Evolutionary conservation across 2,113 vertebrate species (phyloP).

Genomic region (Recurvirostra avosetta): DNA sequence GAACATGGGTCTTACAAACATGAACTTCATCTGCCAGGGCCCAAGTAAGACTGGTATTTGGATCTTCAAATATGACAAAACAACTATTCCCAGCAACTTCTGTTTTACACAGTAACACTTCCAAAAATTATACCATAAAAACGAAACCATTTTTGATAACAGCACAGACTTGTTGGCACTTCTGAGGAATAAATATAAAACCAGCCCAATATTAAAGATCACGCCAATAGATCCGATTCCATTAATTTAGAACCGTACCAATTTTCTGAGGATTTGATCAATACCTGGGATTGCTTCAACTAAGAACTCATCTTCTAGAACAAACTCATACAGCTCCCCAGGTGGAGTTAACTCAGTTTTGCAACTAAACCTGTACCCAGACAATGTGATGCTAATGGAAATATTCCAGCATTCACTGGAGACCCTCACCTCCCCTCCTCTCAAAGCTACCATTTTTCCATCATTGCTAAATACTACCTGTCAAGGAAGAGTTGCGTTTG

Average conservation of each 20-base stretch:
- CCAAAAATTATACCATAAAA: neutral
- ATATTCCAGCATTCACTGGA: neutral
- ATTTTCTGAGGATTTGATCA: neutral
- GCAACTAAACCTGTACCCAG: neutral
- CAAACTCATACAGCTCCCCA: neutral
- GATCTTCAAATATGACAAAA: neutral
- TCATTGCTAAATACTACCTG: conserved; percentile 48
- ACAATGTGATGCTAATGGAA: neutral
- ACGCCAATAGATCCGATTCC: neutral
- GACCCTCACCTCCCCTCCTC: neutral
- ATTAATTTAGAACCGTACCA: neutral
- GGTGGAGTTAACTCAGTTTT: neutral
- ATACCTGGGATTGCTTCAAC: neutral
- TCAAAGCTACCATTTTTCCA: conserved; percentile 23
- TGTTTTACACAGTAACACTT: neutral
- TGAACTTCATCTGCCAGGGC: neutral
- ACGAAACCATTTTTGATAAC: neutral
- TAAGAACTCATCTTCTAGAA: neutral
- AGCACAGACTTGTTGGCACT: neutral
- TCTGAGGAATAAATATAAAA: neutral
- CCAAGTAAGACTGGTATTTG: neutral
- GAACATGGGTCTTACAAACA: neutral
- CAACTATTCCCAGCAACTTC: neutral
- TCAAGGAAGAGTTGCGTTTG: conserved; percentile 15
- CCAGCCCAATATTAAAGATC: neutral